Evolutionary conservation across 2,888 invertebrate species (phyloP).

Genomic region (Agapostemon virescens): DNA sequence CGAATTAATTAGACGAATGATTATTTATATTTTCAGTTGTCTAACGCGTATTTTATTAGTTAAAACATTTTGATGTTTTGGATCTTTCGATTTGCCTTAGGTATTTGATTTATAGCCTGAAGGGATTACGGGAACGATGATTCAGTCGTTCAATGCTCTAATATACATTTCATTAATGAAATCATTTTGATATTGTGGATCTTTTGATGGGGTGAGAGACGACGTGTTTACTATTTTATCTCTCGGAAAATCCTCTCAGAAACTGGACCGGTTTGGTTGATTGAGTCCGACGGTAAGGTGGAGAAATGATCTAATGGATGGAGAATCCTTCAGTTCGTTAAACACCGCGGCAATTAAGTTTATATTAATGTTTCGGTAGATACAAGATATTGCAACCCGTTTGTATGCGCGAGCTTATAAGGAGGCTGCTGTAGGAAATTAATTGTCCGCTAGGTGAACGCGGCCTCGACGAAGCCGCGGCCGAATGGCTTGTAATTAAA

Average conservation of each 20-base stretch:
- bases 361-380: constrained; percentile 46
- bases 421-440: constrained; percentile 35
- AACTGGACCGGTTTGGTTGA: constrained; percentile 43
- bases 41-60: no score
- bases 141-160: background rate
- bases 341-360: constrained; percentile 52
- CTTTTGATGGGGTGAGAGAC: no score
- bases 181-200: background rate
- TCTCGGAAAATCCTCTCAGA: background rate
- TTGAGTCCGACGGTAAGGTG: constrained; percentile 41
- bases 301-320: constrained; percentile 50
- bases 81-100: no score
- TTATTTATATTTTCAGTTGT: no score
- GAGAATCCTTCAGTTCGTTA: constrained; percentile 52
- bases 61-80: no score
- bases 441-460: constrained; percentile 32
- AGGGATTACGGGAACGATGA: background rate
- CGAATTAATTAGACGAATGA: no score
- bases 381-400: constrained; percentile 42
- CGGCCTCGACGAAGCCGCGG: background rate
- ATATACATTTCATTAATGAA: background rate
- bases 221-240: background rate
- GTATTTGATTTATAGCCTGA: no score
- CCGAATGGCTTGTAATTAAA: constrained; percentile 31
- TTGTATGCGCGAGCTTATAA: constrained; percentile 21